A percentile compares a stretch with the other conserved stretches of the same genome.
These are phyloP conservation scores for Trachythela sp. DNA, from an alignment of 64 coral and sea anemone genomes.

Conservation along the genomic window DNA sequence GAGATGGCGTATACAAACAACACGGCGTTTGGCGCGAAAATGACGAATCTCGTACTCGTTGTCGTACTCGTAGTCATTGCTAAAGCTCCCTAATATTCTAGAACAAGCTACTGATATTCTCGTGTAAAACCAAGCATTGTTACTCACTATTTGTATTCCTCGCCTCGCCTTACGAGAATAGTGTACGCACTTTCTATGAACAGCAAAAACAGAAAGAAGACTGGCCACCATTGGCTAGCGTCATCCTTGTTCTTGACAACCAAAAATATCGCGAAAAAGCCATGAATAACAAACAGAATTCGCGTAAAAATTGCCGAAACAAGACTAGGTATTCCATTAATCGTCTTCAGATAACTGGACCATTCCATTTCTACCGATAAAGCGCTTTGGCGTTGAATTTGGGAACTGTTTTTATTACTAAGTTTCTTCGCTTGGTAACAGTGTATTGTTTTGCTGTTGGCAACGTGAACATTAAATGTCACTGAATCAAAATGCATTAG, in stretches of 20 bases:
- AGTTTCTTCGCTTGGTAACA: not conserved
- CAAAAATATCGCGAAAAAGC: slow-evolving; percentile 71
- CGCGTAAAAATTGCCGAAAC: slow-evolving; percentile 79
- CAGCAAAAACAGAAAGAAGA: slow-evolving; percentile 66
- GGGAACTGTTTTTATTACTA: not conserved
- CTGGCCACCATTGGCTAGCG: slow-evolving; percentile 48
- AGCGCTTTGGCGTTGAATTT: not conserved
- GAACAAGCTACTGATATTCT: too few relatives aligned
- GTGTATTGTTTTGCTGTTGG: not conserved
- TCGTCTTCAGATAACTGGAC: not conserved
- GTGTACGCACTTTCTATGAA: slow-evolving; percentile 89
- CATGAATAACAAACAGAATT: slow-evolving; percentile 83
- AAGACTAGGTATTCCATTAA: not conserved
- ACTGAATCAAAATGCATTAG: not conserved
- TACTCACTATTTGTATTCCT: slow-evolving; percentile 99
- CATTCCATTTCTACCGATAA: not conserved
- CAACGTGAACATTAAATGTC: not conserved
- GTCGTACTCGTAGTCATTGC: too few relatives aligned
- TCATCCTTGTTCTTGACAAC: slow-evolving; percentile 54
- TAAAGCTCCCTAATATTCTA: too few relatives aligned
- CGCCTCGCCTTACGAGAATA: slow-evolving; percentile 77
- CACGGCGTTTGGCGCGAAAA: too few relatives aligned
- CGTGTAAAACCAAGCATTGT: too few relatives aligned
- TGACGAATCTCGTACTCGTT: too few relatives aligned
- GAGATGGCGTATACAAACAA: too few relatives aligned